Base-by-base conservation (phyloP, 2,797 vertebrate genomes). In the Petrocephalus schoutedeni region DNA sequence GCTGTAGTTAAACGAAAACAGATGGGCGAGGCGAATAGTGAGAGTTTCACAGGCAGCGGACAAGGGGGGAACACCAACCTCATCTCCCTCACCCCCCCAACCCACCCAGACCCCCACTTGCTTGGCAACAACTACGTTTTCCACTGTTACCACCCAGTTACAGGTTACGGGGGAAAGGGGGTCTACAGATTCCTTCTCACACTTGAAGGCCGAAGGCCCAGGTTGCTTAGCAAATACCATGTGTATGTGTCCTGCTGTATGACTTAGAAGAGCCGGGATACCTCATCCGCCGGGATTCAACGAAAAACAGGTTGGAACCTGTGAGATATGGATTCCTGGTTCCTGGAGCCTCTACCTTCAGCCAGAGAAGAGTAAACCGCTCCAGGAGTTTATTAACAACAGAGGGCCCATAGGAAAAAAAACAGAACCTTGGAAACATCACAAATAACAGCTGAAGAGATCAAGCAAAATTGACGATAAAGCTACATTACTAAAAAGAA, bases 371-470 rank as follows among this genome's bases (percentile, higher is more conserved):
- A 89, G 87, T 80, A 89, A 88, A 90, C 88, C 0, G 58, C 90
- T 94, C 92, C 93, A 95, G 90, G 28, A 91, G 92, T 95, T 95
- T 95, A 95, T 96, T 94, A 94, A 93, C 92, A 95, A 93, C 94
- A 95, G 94, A 94, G 90, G 90, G 87, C 90, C 90, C 91, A 90
- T 90, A 91, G 92, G 88, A 93, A 57, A 23, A 23, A 85, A 85
- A 57, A 57, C 49, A 85, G n/a, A 85, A 19, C 23, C 23, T 32
- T 28, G 51, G 51, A 85, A 88, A 89, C 89, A 77, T 90, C 90
- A 91, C 92, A 92, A 93, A 93, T 93, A 93, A 88, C 91, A 90
- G 91, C 90, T 89, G 88, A 92, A 89, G 86, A 88, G 85, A 82
- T 1, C 67, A 32, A 90, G 57, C 41, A 64, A 53, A 21, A n/a